Conservation (phyloP, 2,113 vertebrate genomes). For the Epinephelus fuscoguttatus region DNA sequence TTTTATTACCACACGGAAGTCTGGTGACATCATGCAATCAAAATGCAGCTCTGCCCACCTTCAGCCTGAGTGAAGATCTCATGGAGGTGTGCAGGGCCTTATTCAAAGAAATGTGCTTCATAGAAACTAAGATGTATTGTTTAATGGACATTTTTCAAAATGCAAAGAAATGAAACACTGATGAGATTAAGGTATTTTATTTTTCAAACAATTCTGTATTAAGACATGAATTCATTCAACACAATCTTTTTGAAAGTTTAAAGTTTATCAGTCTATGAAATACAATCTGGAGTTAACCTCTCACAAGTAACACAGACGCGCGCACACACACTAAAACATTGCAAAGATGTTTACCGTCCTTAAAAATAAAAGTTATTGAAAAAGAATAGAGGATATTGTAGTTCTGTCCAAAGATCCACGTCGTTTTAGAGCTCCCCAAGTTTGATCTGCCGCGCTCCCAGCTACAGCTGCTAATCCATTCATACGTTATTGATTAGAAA, state of each 20-base stretch:
- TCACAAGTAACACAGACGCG: constrained; percentile 76
- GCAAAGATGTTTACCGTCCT: constrained; percentile 67
- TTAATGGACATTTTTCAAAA: not conserved
- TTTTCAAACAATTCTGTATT: constrained; percentile 85
- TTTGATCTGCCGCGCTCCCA: constrained; percentile 65
- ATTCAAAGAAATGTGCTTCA: not conserved
- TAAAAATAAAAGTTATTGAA: constrained; percentile 58
- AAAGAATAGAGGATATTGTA: constrained; percentile 67
- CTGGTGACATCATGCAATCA: not conserved
- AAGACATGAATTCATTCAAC: constrained; percentile 86
- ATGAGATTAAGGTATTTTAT: constrained; percentile 83
- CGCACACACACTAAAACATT: constrained; percentile 73
- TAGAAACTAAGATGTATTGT: not conserved
- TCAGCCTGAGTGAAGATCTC: not conserved
- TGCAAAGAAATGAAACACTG: constrained; percentile 25
- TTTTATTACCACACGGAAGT: not conserved
- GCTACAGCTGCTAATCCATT: constrained; percentile 55
- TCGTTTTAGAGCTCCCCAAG: constrained; percentile 56
- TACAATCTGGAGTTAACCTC: constrained; percentile 80
- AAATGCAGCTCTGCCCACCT: not conserved
- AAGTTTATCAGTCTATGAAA: constrained; percentile 83
- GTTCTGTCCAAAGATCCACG: constrained; percentile 71
- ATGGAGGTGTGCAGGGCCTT: not conserved
- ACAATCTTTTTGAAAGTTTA: constrained; percentile 83
- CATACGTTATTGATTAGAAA: constrained; percentile 46